Evolutionary conservation across 2,888 invertebrate genomes (phyloP).

Genomic region (Nezara viridula): DNA sequence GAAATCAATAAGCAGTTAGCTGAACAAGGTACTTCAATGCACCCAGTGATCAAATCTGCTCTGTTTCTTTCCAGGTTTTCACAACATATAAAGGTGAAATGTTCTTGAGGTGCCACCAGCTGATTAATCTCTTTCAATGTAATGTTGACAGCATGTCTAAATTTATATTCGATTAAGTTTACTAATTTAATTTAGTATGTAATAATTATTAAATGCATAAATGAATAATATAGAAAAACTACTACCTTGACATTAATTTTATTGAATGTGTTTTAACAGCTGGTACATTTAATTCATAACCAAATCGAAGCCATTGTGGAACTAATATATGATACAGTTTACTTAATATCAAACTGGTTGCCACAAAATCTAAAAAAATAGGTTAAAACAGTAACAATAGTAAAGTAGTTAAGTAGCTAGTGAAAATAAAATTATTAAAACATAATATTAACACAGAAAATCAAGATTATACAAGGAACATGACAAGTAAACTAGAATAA

Average conservation of each 20-base stretch:
- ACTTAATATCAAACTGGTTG: background rate
- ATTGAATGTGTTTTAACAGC: conserved; percentile 74
- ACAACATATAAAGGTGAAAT: conserved; percentile 57
- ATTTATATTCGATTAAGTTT: conserved; percentile 53
- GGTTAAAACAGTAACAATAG: no score
- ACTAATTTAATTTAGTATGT: background rate
- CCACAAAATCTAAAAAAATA: background rate
- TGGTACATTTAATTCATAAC: conserved; percentile 70
- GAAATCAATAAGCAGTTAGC: conserved; percentile 74
- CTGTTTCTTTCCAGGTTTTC: conserved; percentile 59
- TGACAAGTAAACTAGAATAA: background rate
- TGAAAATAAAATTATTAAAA: background rate
- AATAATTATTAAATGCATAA: background rate
- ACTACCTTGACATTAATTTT: conserved; percentile 59
- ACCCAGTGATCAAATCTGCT: conserved; percentile 27
- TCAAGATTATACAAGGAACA: no score
- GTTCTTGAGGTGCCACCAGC: conserved; percentile 64
- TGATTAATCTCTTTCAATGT: conserved; percentile 68
- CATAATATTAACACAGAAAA: background rate
- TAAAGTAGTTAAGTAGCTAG: background rate
- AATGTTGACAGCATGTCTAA: conserved; percentile 69
- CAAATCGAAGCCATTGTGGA: conserved; percentile 63
- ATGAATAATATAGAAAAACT: conserved; percentile 57
- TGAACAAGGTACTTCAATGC: conserved; percentile 64
- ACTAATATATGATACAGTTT: conserved; percentile 55